Evolutionary conservation across 2,888 invertebrate species (phyloP).

Genomic region (Acrobasis repandana): DNA sequence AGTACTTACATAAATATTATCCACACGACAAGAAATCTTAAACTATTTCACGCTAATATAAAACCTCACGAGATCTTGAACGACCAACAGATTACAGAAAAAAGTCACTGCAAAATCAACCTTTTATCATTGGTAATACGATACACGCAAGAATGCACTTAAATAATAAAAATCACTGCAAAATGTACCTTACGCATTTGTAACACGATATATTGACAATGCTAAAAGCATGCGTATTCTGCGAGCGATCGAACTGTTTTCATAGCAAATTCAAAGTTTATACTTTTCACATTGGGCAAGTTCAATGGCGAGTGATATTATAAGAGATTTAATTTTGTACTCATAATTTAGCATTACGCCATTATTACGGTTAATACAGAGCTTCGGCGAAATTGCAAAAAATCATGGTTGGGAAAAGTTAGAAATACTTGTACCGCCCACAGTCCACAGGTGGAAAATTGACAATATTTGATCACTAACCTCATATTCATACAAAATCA

Average conservation of each 20-base stretch:
- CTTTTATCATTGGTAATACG: background rate
- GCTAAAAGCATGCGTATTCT: constrained; percentile 13
- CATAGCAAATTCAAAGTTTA: background rate
- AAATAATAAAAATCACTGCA: background rate
- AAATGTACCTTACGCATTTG: background rate
- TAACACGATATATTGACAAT: constrained; percentile 11
- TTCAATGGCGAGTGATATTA: background rate
- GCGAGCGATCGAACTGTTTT: constrained; percentile 5
- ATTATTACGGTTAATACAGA: too few relatives aligned
- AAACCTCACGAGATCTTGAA: background rate
- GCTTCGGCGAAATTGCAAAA: too few relatives aligned
- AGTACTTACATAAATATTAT: background rate
- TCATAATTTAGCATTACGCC: too few relatives aligned
- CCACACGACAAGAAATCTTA: background rate
- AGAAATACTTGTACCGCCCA: too few relatives aligned
- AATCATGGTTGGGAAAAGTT: too few relatives aligned
- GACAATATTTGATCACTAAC: too few relatives aligned
- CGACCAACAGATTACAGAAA: background rate
- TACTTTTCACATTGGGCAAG: background rate
- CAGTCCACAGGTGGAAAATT: too few relatives aligned
- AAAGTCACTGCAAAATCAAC: background rate
- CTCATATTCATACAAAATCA: too few relatives aligned
- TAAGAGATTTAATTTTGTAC: background rate
- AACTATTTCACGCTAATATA: background rate
- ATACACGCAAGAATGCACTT: background rate